Percentiles rank a stretch among this genome's conserved stretches.
Evolutionary conservation across 2,113 vertebrate genomes (phyloP).

Genomic region (Solea senegalensis): DNA sequence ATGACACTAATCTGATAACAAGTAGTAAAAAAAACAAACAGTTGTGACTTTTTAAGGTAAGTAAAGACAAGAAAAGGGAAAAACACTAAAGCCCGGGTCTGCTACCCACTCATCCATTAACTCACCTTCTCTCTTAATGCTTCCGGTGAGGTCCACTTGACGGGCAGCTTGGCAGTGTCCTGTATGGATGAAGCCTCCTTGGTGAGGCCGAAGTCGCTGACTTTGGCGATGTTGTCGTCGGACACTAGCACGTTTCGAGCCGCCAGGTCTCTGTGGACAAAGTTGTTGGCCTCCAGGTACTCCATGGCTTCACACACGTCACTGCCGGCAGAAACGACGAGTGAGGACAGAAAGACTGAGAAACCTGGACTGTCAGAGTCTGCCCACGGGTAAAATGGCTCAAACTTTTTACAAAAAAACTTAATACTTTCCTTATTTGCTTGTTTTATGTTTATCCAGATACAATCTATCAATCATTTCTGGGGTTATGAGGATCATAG

Average conservation of each 20-base stretch:
- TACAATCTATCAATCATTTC: background rate
- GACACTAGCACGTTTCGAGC: constrained; percentile 98
- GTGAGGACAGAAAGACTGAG: background rate
- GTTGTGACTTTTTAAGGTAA: too few species aligned
- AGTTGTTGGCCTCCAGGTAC: constrained; percentile 96
- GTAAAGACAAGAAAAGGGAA: too few species aligned
- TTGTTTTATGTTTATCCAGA: background rate
- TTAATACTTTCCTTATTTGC: background rate
- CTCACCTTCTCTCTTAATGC: constrained; percentile 95
- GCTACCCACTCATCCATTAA: background rate
- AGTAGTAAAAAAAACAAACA: too few species aligned
- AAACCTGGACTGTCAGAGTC: background rate
- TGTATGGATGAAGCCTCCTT: constrained; percentile 96
- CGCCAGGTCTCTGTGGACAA: constrained; percentile 95
- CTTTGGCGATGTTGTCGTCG: constrained; percentile 96
- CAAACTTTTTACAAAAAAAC: too few species aligned
- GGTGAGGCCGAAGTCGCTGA: constrained; percentile 97
- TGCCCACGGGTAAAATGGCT: background rate
- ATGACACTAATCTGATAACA: too few species aligned
- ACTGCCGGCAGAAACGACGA: constrained; percentile 63
- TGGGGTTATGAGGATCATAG: background rate
- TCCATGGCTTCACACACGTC: constrained; percentile 98
- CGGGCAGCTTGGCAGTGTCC: constrained; percentile 95
- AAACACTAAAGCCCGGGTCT: too few species aligned
- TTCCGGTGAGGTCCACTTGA: constrained; percentile 97